phyloP scores from a whole-genome alignment of 2,888 invertebrate genomes.

The Ryuthela nishihirai region DNA sequence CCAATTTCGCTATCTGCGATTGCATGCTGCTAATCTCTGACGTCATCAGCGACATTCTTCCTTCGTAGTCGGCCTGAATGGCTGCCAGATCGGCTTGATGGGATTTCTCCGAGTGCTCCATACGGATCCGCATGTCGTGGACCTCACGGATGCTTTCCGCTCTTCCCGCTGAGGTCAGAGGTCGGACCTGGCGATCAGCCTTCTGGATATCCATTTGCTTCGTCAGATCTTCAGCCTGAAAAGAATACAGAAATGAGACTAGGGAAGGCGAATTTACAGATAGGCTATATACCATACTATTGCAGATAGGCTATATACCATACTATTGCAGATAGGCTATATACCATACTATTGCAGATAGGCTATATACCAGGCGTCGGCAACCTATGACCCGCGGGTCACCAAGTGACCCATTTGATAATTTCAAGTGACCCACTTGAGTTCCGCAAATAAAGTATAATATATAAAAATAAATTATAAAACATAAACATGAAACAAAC shows the following conservation, averaged over 20 bases:
- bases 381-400: no score
- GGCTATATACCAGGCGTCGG: no score
- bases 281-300: no score
- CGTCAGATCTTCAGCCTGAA: slow-evolving; percentile 16
- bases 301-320: no score
- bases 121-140: slow-evolving; percentile 50
- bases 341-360: no score
- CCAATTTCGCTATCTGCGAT: slow-evolving; percentile 71
- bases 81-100: slow-evolving; percentile 74
- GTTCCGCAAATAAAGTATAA: no score
- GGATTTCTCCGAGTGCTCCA: slow-evolving; percentile 58
- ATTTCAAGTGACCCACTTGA: no score
- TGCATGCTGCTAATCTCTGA: slow-evolving; percentile 79
- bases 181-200: background rate
- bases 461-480: no score
- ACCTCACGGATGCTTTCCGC: background rate
- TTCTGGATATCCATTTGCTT: slow-evolving; percentile 3
- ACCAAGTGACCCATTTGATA: no score
- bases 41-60: slow-evolving; percentile 72
- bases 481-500: no score
- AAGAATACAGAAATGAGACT: background rate
- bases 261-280: no score
- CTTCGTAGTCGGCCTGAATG: slow-evolving; percentile 78
- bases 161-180: background rate
- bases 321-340: no score